phyloP scores from a whole-genome alignment of 2,888 invertebrate species.

The Sceliomorpha sp. region DNA sequence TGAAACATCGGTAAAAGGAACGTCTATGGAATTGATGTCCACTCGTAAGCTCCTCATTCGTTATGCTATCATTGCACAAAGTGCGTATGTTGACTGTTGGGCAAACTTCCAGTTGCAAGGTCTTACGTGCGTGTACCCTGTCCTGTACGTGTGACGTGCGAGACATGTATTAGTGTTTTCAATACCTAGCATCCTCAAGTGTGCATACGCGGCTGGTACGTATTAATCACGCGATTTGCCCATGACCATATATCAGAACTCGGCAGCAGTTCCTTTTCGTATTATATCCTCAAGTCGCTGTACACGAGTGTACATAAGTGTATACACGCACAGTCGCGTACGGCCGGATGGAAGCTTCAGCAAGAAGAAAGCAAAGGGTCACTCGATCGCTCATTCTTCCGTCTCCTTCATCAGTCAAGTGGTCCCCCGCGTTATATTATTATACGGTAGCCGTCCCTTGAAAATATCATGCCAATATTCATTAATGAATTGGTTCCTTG shows the following conservation, averaged over 20 bases:
- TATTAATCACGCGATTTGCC: constrained; percentile 76
- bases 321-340: constrained; percentile 1
- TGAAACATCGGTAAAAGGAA: constrained; percentile 49
- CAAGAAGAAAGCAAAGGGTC: constrained; percentile 12
- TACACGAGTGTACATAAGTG: constrained; percentile 4
- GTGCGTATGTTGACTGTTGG: constrained; percentile 27
- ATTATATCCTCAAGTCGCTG: constrained; percentile 31
- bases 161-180: constrained; percentile 4
- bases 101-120: constrained; percentile 10
- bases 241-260: constrained; percentile 72
- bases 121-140: background rate
- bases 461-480: constrained; percentile 13
- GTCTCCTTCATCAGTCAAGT: constrained; percentile 3
- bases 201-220: constrained; percentile 56
- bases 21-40: constrained; percentile 21
- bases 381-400: constrained; percentile 4
- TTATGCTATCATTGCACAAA: constrained; percentile 36
- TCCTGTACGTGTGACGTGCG: background rate
- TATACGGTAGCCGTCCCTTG: constrained; percentile 4
- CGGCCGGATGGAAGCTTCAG: constrained; percentile 15
- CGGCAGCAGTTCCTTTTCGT: constrained; percentile 46
- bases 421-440: background rate
- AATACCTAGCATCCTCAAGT: constrained; percentile 1
- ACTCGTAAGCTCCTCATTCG: constrained; percentile 12
- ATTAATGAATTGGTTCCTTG: constrained; percentile 27